Base-by-base conservation (phyloP, 2,888 invertebrate genomes). In the Phalangium opilio region DNA sequence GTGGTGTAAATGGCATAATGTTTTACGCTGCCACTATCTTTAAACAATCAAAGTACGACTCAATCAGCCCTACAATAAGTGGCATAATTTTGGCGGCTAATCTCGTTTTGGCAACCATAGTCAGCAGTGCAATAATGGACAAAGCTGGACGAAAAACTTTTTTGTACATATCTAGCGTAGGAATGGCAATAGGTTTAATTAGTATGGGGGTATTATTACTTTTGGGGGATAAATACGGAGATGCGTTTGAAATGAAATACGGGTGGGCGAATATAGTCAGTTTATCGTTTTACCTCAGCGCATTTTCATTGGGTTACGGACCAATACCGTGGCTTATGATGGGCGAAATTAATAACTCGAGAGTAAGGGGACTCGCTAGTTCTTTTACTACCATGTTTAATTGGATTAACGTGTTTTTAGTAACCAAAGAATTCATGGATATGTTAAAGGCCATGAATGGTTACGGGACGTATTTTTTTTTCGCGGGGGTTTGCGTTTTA, bases 1-100 rank as follows among this genome's bases (percentile, higher is more conserved):
- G 83, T 61, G 93, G 93, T 41, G 91, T 93, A 56, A 95, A 95
- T 65, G 91, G 90, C 11, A 82, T 95, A 36, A 87, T 95, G 62
- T 93, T 93, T 67, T 93, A 91, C 63, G 84, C 90, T 3, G 74
- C 75, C 0, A 64, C 71, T 40, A 91, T 95, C 52, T 91, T 93
- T 66, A 27, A 27, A 8, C 70, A 79, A 69, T 76, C 77, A 64
- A 79, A 90, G 17, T 87, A 85, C n/a, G 59, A 59, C 47, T 46
- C 51, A n/a, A 52, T 58, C 0, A 44, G 52, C 15, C 58, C 55
- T 14, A 49, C 55, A 33, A 32, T 40, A 8, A 61, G 61, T 2
- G 61, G 65, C n/a, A 62, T 64, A 10, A 50, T 61, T 11, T 57
- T 67, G 41, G 67, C 64, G 2, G 56, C 58, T 5, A 62, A 65